phyloP scores from a whole-genome alignment of 2,113 vertebrate genomes.

The Zosterops borbonicus region DNA sequence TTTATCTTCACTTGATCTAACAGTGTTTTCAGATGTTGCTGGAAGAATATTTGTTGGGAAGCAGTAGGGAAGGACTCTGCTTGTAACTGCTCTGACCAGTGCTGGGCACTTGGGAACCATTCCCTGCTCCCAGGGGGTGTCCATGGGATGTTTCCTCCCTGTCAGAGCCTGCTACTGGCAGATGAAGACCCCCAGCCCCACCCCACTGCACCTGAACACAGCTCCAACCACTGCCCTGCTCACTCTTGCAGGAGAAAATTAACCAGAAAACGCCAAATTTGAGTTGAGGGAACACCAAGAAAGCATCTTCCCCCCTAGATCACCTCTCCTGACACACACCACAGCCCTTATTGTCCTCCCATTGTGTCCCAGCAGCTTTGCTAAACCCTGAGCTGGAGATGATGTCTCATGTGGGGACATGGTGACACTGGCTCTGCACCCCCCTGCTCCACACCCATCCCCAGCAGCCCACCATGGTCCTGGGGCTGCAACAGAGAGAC shows the following conservation, averaged over 20 bases:
- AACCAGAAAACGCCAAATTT: background rate
- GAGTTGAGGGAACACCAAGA: accelerated
- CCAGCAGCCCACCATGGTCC: background rate
- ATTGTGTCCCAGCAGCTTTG: background rate
- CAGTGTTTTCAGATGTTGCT: background rate
- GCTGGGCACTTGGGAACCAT: accelerated
- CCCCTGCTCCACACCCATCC: accelerated
- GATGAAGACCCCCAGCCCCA: background rate
- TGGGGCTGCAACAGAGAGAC: background rate
- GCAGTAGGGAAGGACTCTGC: background rate
- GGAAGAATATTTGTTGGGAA: background rate
- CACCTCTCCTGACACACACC: background rate
- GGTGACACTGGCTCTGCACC: background rate
- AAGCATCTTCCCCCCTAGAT: accelerated
- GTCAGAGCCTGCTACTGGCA: background rate
- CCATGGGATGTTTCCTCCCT: background rate
- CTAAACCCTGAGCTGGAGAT: background rate
- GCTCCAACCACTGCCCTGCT: accelerated
- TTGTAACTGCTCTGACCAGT: background rate
- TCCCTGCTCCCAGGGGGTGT: background rate
- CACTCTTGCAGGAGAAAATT: background rate
- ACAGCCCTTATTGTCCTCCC: too few relatives aligned
- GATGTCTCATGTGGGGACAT: accelerated
- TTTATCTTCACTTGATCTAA: background rate
- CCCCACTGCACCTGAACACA: background rate